These are phyloP conservation scores for Cherax destructor DNA, from an alignment of 1,140 invertebrate genomes.

Conservation along the genomic window DNA sequence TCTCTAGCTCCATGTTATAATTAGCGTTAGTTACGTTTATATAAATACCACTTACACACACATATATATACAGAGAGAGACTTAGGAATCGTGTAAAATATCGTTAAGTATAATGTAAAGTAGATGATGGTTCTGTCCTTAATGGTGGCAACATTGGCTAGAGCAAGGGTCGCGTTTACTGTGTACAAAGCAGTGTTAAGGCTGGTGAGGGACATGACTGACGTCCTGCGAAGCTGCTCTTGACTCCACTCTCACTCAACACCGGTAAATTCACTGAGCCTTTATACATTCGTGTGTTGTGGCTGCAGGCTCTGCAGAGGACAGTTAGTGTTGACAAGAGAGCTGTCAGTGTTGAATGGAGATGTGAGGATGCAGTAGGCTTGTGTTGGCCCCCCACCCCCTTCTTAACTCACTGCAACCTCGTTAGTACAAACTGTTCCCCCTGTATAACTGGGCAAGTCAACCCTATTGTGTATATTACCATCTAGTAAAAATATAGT, in stretches of 20 bases:
- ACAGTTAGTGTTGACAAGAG: background rate
- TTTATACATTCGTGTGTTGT: background rate
- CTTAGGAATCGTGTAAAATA: too few relatives aligned
- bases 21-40: too few relatives aligned
- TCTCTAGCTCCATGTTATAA: too few relatives aligned
- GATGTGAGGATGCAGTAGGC: constrained; percentile 4
- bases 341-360: background rate
- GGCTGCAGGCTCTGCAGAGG: background rate
- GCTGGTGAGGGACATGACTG: background rate
- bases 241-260: background rate
- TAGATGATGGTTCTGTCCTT: background rate
- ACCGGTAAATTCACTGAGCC: background rate
- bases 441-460: background rate
- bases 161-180: constrained; percentile 38
- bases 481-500: background rate
- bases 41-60: too few relatives aligned
- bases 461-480: background rate
- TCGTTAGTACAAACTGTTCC: constrained; percentile 48
- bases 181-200: constrained; percentile 20
- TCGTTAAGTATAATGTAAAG: background rate
- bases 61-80: too few relatives aligned
- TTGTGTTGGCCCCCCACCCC: constrained; percentile 24
- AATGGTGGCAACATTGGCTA: constrained; percentile 3
- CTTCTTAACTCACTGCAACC: constrained; percentile 22
- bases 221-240: background rate